Evolutionary conservation across 1,140 invertebrate species (phyloP), one percentile per base, ranked within the genome.

Genomic region (Drosophila orena): DNA sequence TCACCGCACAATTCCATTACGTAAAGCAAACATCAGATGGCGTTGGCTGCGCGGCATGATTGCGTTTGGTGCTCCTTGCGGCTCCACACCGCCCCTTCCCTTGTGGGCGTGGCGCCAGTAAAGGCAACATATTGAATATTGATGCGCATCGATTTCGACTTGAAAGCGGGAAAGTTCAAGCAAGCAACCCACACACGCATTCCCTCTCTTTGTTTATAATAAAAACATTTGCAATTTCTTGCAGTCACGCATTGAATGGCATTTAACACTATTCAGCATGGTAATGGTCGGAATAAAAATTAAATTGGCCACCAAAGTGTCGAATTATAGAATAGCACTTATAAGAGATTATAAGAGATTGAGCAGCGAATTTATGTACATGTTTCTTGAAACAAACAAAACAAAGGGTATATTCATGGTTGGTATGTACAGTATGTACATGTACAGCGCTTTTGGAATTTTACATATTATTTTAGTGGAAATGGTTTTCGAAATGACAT

Each of bases 1-100:
- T 86, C 83, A 88, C 79, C 83, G 75, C 83, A 88, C 83, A 86
- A 86, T 86, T 86, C 83, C 83, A 86, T 86, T 86, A 86, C 83
- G 83, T 88, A 86, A 86, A 86, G 83, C 83, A 86, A 88, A 86
- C 83, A 86, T 86, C 83, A 86, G 83, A 77, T 86, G 83, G 65
- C 78, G 70, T 65, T 81, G 74, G 79, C 64, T 60, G 65, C 64
- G 79, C 58, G 65, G 79, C 75, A 64, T 86, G 83, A 81, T 88
- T 85, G 81, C 62, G 83, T 81, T 88, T 85, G 73, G 47, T 74
- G 40, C 58, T 58, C 35, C 43, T 75, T 79, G 38, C 20, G 20
- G 38, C n/a, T 34, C 40, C 22, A 17, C 35, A 10, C 15, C 58
- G 17, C 64, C 35, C 43, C 5, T 52, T 15, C 7, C 27, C 17